Base-by-base conservation (phyloP, 2,888 invertebrate genomes). In the Venusia cambrica region DNA sequence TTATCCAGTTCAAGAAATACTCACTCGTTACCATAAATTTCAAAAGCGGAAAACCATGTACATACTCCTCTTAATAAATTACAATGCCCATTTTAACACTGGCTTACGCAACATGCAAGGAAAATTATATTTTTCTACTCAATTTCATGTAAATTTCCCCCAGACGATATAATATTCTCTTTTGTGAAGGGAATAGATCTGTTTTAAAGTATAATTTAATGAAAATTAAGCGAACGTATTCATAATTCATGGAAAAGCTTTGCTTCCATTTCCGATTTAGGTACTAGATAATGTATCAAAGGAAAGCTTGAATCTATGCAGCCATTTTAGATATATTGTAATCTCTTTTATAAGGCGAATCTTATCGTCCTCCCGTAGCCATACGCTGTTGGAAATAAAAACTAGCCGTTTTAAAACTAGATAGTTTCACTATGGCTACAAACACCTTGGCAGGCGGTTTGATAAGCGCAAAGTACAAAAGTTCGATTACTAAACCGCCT, bases 121-220 rank as follows among this genome's bases (percentile, higher is more conserved):
- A 36, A 48, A 48, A 48, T 57, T 61, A 41, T 54, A 54, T 57
- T 58, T 51, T 48, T 59, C 48, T 57, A 53, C 62, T 62, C 56
- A 66, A 67, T 71, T 60, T 58, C 54, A 74, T 74, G 70, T 62
- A 67, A 75, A 74, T 72, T 48, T 54, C 43, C 55, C 49, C 59
- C 49, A 44, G 41, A 43, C 31, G 18, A 27, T 47, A 36, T 43
- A 43, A 36, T 43, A 43, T 46, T 46, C 43, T 19, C 21, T 36
- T 37, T 34, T 16, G 30, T 20, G 13, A 20, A 33, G 37, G 29
- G 54, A 60, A 66, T 60, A 57, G 54, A 68, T 59, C 58, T 51
- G 60, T 62, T 68, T 63, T 51, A 63, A 63, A 71, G 64, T 73
- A 72, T 68, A 74, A 73, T 76, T 73, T 71, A 62, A 63, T 61